These are phyloP conservation scores for Leptodactylus fuscus DNA, from an alignment of 2,113 vertebrate species.

Conservation along the genomic window DNA sequence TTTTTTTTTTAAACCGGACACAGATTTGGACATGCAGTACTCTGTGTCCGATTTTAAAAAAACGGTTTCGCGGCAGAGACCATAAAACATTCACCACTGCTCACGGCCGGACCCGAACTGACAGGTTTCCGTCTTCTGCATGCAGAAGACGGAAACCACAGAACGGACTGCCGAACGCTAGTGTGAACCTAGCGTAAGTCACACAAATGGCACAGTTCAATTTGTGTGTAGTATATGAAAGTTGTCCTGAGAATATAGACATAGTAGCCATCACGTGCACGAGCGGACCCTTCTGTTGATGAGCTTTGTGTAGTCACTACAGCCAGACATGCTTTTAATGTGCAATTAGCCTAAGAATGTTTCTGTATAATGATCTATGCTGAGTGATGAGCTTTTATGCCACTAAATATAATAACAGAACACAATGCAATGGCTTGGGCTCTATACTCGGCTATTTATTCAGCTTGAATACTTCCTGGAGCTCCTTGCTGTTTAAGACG, in stretches of 20 bases:
- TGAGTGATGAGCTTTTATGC: neutral
- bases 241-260: neutral
- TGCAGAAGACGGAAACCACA: too few species aligned
- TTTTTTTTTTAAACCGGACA: too few species aligned
- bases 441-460: neutral
- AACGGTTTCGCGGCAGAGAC: too few species aligned
- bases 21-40: too few species aligned
- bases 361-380: neutral
- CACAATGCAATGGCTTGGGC: neutral
- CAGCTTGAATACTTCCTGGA: conserved; percentile 28
- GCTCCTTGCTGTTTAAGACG: neutral
- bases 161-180: too few species aligned
- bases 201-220: neutral
- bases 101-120: too few species aligned
- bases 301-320: neutral
- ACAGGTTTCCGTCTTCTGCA: too few species aligned
- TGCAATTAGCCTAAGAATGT: conserved; percentile 1
- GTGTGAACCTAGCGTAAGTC: too few species aligned
- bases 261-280: neutral
- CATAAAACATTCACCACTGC: too few species aligned
- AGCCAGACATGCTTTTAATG: conserved; percentile 11
- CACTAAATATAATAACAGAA: neutral
- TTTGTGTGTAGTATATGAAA: neutral
- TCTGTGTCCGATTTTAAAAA: too few species aligned
- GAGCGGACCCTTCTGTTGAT: neutral